phyloP scores from a whole-genome alignment of 2,113 vertebrate species.

The Bufo gargarizans region DNA sequence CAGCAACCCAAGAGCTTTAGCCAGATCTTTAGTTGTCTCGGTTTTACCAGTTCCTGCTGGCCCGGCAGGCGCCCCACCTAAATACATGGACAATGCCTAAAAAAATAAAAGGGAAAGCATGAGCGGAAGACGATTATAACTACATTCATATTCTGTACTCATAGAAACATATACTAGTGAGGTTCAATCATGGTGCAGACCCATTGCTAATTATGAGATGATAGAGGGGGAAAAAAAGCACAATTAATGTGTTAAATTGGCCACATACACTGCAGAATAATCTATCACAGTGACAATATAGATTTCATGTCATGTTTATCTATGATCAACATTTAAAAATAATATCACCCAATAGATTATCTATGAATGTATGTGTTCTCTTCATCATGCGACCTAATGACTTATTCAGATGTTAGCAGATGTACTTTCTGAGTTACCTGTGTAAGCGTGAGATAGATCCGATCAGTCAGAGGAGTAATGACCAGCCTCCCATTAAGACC shows the following conservation, averaged over 20 bases:
- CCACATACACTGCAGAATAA: background rate
- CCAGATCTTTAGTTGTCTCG: slow-evolving; percentile 95
- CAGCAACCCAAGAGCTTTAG: slow-evolving; percentile 92
- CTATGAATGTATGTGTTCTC: background rate
- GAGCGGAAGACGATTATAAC: background rate
- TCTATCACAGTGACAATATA: background rate
- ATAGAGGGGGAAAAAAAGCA: background rate
- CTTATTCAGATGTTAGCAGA: background rate
- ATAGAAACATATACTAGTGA: background rate
- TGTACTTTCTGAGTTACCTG: slow-evolving; percentile 74
- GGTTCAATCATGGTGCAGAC: background rate
- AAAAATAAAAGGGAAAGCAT: background rate
- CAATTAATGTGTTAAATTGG: background rate
- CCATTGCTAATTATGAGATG: background rate
- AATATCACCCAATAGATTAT: background rate
- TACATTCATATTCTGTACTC: background rate
- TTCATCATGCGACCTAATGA: background rate
- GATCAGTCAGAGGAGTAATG: slow-evolving; percentile 94
- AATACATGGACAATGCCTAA: slow-evolving; percentile 94
- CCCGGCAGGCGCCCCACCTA: slow-evolving; percentile 93
- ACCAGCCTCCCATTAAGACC: slow-evolving; percentile 93
- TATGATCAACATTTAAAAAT: too few relatives aligned
- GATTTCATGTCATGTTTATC: too few relatives aligned
- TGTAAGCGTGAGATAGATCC: slow-evolving; percentile 95
- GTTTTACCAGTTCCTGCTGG: slow-evolving; percentile 98